These are phyloP conservation scores for Rhagonycha fulva DNA, from an alignment of 2,888 invertebrate species.

Conservation along the genomic window DNA sequence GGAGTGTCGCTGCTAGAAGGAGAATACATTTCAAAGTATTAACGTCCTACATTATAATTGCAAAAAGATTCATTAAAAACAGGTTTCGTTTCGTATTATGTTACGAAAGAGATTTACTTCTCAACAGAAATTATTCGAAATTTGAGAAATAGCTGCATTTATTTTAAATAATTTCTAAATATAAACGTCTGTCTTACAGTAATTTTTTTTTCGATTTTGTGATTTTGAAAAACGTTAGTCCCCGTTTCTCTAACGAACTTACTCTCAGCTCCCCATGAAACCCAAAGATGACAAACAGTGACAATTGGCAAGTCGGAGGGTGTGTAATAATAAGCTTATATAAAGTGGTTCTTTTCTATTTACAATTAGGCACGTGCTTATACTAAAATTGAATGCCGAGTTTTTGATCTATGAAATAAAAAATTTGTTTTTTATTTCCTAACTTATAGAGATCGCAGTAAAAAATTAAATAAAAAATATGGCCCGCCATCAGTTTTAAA, in stretches of 20 bases:
- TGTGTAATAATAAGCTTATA: constrained; percentile 17
- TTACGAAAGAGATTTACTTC: neutral
- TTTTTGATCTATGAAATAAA: neutral
- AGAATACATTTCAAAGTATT: constrained; percentile 14
- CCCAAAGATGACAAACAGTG: constrained; percentile 12
- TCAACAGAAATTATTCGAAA: neutral
- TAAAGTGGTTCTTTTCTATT: neutral
- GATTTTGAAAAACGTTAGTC: neutral
- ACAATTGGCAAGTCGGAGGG: constrained; percentile 15
- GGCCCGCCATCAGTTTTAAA: too few species aligned
- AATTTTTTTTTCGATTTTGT: neutral
- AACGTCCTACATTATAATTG: constrained; percentile 12
- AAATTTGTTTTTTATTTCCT: neutral
- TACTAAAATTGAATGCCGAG: neutral
- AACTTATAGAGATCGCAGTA: too few species aligned
- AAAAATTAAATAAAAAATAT: too few species aligned
- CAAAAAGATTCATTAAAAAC: constrained; percentile 6
- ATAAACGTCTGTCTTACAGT: neutral
- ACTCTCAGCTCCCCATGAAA: constrained; percentile 6
- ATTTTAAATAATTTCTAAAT: neutral
- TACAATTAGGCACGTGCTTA: neutral
- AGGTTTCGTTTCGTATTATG: neutral
- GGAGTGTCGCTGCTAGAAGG: constrained; percentile 18
- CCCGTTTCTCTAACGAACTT: constrained; percentile 8
- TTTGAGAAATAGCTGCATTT: neutral